Conservation (phyloP, 2,113 vertebrate species). For the Callipepla californica region DNA sequence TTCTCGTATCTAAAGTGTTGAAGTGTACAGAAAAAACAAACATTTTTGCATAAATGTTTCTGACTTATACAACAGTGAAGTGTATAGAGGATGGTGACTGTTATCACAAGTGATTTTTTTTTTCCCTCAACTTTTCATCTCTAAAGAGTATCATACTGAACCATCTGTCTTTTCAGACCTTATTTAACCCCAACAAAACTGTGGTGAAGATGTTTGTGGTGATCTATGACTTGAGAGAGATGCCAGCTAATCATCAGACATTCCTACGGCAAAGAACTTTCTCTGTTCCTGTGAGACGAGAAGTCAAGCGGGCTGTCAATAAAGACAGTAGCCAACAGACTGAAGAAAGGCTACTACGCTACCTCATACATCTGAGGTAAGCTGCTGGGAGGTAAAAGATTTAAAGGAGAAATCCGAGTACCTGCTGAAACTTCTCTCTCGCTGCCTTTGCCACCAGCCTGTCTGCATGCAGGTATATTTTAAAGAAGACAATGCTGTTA, state of each 20-base stretch:
- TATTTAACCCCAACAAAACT: slow-evolving; percentile 99
- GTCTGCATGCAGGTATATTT: not conserved
- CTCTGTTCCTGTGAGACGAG: slow-evolving; percentile 95
- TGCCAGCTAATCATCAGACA: slow-evolving; percentile 99
- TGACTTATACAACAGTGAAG: not conserved
- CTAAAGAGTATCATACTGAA: not conserved
- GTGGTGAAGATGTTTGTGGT: slow-evolving; percentile 99
- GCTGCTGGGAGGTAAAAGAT: not conserved
- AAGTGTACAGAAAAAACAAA: not conserved
- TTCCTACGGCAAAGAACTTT: slow-evolving; percentile 99
- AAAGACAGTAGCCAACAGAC: slow-evolving; percentile 83
- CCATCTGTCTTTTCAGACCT: slow-evolving; percentile 88
- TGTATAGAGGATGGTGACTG: not conserved
- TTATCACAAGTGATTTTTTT: not conserved
- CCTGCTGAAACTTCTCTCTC: not conserved
- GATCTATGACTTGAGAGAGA: slow-evolving; percentile 94
- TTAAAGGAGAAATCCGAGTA: not conserved
- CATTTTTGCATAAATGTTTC: not conserved
- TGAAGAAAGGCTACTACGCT: slow-evolving; percentile 93
- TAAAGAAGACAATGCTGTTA: not conserved
- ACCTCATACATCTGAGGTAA: slow-evolving; percentile 99
- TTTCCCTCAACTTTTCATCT: not conserved
- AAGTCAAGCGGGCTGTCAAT: slow-evolving; percentile 85
- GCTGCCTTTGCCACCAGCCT: not conserved
- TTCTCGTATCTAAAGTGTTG: not conserved